phyloP scores from a whole-genome alignment of 2,888 invertebrate genomes.

The Leucozona laternaria region DNA sequence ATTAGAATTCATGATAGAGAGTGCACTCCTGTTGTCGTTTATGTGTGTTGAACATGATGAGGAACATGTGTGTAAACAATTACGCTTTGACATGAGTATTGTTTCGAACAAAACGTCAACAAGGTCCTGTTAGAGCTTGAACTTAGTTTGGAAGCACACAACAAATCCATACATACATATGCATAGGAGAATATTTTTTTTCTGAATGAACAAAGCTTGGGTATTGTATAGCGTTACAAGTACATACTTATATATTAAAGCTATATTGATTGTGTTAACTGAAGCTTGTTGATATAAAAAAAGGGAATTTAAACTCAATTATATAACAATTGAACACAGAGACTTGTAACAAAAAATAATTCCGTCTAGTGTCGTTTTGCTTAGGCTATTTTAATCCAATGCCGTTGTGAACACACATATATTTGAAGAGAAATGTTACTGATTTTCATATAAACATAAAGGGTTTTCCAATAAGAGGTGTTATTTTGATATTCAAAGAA shows the following conservation, averaged over 20 bases:
- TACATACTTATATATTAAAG: not conserved
- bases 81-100: conserved; percentile 29
- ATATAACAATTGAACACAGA: not conserved
- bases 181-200: not conserved
- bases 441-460: too few species aligned
- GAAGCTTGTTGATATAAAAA: not conserved
- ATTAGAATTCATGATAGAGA: conserved; percentile 53
- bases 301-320: not conserved
- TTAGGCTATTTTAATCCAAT: not conserved
- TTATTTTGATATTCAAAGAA: too few species aligned
- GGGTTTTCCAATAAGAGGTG: too few species aligned
- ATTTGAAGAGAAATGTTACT: too few species aligned
- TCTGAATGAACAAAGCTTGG: not conserved
- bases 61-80: conserved; percentile 40
- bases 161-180: too few species aligned
- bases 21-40: conserved; percentile 41
- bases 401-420: too few species aligned
- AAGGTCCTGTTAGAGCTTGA: not conserved
- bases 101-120: conserved; percentile 14
- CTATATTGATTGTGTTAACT: conserved; percentile 2
- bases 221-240: not conserved
- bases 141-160: not conserved
- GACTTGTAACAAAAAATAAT: not conserved
- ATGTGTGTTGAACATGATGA: conserved; percentile 38
- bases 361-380: not conserved